phyloP scores from a whole-genome alignment of 64 coral and sea anemone species.

The Orbicella faveolata region DNA sequence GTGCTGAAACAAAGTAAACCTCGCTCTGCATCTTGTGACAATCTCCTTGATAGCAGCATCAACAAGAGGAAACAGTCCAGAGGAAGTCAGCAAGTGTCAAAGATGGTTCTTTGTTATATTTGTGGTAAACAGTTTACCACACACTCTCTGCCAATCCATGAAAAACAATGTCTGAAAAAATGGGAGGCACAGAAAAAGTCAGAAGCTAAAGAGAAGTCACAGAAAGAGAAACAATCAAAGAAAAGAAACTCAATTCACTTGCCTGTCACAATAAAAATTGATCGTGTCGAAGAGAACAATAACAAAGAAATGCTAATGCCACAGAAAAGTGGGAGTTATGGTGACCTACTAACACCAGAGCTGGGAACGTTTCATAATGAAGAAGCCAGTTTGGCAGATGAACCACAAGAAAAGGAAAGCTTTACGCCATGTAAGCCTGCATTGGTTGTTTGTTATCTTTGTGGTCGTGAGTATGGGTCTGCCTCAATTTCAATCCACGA shows the following conservation, averaged over 20 bases:
- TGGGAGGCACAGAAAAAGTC: conserved; percentile 67
- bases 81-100: conserved; percentile 29
- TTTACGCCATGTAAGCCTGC: conserved; percentile 38
- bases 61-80: neutral
- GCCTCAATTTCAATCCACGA: conserved; percentile 94
- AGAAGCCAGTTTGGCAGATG: neutral
- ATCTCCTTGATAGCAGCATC: conserved; percentile 17
- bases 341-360: conserved; percentile 1
- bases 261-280: conserved; percentile 60
- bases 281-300: conserved; percentile 45
- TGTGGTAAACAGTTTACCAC: conserved; percentile 96
- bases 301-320: conserved; percentile 6
- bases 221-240: conserved; percentile 54
- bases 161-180: conserved; percentile 97
- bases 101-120: conserved; percentile 89
- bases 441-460: conserved; percentile 86
- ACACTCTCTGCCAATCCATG: conserved; percentile 91
- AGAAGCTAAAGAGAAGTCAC: conserved; percentile 57
- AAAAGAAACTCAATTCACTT: conserved; percentile 75
- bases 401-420: conserved; percentile 13
- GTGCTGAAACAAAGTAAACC: neutral
- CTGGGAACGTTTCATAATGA: neutral
- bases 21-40: conserved; percentile 57
- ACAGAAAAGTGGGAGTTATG: conserved; percentile 26
- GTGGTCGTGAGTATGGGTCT: conserved; percentile 85